Conservation (phyloP, 2,888 invertebrate species). For the Itoplectis maculator region DNA sequence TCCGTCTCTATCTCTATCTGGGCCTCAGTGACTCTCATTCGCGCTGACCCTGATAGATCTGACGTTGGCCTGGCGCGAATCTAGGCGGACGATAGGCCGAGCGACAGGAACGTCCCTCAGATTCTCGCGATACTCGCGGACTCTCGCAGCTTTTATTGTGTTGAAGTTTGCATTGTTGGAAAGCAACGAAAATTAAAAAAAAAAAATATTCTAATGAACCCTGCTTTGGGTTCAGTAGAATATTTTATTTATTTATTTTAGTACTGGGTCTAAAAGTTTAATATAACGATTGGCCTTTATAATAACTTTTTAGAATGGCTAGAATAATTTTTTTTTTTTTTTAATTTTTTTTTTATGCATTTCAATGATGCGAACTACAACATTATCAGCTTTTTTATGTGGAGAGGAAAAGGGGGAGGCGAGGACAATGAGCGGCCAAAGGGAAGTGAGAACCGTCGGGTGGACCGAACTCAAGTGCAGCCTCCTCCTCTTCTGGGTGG, state of each 20-base stretch:
- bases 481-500: constrained; percentile 44
- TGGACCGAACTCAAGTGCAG: constrained; percentile 54
- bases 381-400: not conserved
- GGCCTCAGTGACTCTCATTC: constrained; percentile 55
- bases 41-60: not conserved
- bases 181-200: too few relatives aligned
- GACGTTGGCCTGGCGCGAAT: not conserved
- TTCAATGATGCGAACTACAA: too few relatives aligned
- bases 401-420: not conserved
- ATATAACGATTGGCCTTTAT: too few relatives aligned
- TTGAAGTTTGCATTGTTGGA: too few relatives aligned
- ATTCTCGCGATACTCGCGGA: constrained; percentile 34
- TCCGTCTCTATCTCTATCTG: not conserved
- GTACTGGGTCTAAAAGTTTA: too few relatives aligned
- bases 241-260: too few relatives aligned
- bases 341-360: not conserved
- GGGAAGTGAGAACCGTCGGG: constrained; percentile 45
- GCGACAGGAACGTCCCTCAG: not conserved
- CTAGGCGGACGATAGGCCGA: too few relatives aligned
- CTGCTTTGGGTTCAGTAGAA: too few relatives aligned
- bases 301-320: too few relatives aligned
- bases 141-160: too few relatives aligned
- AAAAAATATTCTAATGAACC: too few relatives aligned
- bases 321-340: too few relatives aligned
- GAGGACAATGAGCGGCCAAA: constrained; percentile 9